These are phyloP conservation scores for Syndactyla subalaris DNA, from an alignment of 2,797 vertebrate species.

Conservation along the genomic window DNA sequence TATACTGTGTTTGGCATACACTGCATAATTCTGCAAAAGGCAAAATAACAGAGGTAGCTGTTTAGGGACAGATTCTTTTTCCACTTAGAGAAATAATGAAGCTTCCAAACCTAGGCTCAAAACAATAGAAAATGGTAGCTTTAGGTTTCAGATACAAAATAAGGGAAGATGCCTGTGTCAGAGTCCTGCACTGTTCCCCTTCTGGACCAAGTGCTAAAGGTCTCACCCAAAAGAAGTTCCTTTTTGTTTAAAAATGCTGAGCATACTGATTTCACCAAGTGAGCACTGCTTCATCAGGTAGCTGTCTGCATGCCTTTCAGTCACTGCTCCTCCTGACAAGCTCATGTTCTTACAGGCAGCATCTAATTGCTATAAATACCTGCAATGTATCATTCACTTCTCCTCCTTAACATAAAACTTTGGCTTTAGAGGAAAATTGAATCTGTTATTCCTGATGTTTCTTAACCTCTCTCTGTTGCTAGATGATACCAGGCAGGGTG, in stretches of 20 bases:
- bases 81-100: background rate
- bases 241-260: background rate
- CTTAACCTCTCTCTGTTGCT: background rate
- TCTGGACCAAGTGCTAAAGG: background rate
- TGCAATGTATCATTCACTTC: constrained; percentile 4
- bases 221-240: background rate
- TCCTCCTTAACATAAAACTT: constrained; percentile 37
- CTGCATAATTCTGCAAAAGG: background rate
- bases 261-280: background rate
- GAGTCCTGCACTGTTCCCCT: background rate
- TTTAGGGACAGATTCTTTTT: background rate
- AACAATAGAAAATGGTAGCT: background rate
- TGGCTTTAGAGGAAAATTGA: constrained; percentile 4
- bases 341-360: constrained; percentile 19
- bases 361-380: constrained; percentile 29
- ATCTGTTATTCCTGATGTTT: constrained; percentile 16
- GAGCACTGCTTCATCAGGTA: background rate
- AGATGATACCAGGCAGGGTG: constrained; percentile 10
- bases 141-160: background rate
- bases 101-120: background rate
- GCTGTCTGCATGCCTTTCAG: background rate
- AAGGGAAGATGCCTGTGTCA: background rate
- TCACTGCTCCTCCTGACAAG: background rate
- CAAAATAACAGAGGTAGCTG: background rate
- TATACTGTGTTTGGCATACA: background rate